Conservation (phyloP, 2,797 vertebrate genomes). For the Sciurus vulgaris region DNA sequence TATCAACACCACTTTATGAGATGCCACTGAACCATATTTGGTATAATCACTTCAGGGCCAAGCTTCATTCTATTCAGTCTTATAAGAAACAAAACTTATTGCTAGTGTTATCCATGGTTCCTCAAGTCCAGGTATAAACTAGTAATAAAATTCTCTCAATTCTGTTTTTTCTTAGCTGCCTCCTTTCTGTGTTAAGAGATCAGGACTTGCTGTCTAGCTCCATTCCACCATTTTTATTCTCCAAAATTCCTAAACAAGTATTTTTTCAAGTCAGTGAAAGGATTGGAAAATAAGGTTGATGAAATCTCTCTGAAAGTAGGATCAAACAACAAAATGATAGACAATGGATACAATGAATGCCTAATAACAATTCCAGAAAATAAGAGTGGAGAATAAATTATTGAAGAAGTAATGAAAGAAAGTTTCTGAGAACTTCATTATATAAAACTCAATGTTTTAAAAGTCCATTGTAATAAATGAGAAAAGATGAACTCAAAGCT, state of each 20-base stretch:
- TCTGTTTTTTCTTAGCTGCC: no score
- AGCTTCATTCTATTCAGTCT: no score
- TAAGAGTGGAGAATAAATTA: not conserved
- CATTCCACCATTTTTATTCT: not conserved
- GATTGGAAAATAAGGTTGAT: not conserved
- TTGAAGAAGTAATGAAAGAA: slow-evolving; percentile 3
- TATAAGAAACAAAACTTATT: no score
- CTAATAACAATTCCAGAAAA: not conserved
- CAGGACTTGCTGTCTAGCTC: no score
- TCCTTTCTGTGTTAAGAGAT: no score
- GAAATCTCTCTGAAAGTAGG: not conserved
- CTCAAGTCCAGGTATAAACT: not conserved
- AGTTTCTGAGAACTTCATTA: not conserved
- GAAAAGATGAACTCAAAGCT: not conserved
- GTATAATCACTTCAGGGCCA: no score
- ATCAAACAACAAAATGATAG: not conserved
- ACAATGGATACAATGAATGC: not conserved
- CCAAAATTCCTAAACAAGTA: not conserved
- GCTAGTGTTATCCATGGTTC: no score
- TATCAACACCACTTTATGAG: no score
- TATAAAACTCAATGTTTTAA: slow-evolving; percentile 26
- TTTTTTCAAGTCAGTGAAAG: slow-evolving; percentile 1
- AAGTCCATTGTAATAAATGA: not conserved
- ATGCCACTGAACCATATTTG: no score
- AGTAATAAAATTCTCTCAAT: not conserved